phyloP scores from a whole-genome alignment of 2,113 vertebrate genomes.

The Panthera leo region DNA sequence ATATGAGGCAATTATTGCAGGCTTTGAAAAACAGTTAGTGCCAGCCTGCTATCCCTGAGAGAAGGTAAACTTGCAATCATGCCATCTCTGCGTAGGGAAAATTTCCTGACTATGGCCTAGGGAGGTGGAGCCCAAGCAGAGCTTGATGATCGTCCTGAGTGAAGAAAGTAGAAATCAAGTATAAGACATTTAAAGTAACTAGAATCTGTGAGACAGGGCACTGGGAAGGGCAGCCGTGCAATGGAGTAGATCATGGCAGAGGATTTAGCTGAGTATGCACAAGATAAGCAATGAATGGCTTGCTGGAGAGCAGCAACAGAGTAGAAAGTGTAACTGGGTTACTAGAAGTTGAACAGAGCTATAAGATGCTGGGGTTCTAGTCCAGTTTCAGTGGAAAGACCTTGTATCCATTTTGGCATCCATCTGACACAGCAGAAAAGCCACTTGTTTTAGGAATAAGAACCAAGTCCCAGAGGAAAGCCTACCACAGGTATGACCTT shows the following conservation, averaged over 20 bases:
- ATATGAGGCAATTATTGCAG: background rate
- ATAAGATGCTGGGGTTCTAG: background rate
- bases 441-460: background rate
- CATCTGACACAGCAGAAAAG: background rate
- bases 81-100: background rate
- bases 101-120: background rate
- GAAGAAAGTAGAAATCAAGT: background rate
- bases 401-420: background rate
- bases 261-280: background rate
- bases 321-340: background rate
- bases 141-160: background rate
- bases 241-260: background rate
- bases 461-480: background rate
- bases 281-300: background rate
- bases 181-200: background rate
- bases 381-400: background rate
- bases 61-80: background rate
- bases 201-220: background rate
- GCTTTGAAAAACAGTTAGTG: background rate
- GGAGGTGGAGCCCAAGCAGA: background rate
- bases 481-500: background rate
- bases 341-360: background rate
- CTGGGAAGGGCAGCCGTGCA: background rate
- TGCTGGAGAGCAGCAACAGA: background rate
- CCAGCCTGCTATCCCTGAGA: background rate